phyloP scores from a whole-genome alignment of 2,113 vertebrate species.

The Vicugna pacos region DNA sequence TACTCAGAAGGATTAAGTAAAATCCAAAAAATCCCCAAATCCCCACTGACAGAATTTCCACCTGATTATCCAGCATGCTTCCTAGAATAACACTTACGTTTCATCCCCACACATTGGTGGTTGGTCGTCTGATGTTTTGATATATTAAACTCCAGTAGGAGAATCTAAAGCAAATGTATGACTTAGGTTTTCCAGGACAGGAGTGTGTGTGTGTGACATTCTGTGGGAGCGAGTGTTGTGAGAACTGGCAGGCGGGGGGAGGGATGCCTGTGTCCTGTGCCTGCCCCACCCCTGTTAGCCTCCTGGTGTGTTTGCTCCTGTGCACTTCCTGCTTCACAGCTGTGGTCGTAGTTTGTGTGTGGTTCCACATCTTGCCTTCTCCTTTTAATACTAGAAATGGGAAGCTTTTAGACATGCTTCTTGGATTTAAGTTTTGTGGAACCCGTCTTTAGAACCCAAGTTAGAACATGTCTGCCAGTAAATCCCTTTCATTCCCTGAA shows the following conservation, averaged over 20 bases:
- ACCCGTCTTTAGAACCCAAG: background rate
- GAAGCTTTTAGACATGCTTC: background rate
- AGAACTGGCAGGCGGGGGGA: background rate
- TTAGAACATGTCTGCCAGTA: background rate
- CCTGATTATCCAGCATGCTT: background rate
- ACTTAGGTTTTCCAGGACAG: background rate
- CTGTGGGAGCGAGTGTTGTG: background rate
- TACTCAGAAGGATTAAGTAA: background rate
- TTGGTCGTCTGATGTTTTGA: background rate
- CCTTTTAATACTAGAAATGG: background rate
- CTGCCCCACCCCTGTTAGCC: too few relatives aligned
- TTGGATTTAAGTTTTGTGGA: background rate
- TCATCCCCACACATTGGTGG: too few relatives aligned
- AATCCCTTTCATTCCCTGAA: background rate
- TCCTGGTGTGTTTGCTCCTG: background rate
- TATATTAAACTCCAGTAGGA: background rate
- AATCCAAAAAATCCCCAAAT: background rate
- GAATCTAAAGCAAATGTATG: background rate
- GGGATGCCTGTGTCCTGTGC: background rate
- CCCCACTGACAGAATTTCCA: background rate
- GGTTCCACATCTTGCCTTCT: background rate
- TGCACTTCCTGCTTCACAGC: background rate
- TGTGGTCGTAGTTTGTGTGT: background rate
- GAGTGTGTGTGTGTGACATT: too few relatives aligned
- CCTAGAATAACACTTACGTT: background rate